Evolutionary conservation across 2,113 vertebrate species (phyloP), one percentile per base, ranked within the genome.

Genomic region (Columba janthina): DNA sequence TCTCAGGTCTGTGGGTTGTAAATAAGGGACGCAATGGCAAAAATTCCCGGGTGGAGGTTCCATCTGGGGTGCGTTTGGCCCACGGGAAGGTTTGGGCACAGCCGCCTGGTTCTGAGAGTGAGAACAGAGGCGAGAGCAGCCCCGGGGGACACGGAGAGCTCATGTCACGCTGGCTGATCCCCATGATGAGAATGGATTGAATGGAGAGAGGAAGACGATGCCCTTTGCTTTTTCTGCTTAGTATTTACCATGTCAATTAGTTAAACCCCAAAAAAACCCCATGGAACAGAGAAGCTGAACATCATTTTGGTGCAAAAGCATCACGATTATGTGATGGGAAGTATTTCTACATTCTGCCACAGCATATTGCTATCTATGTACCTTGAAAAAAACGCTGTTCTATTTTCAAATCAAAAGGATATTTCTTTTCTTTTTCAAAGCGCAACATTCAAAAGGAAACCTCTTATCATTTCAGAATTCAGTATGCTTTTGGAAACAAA

Each of bases 161-260:
- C 83, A 89, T 97, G 94, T 94, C 91, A 92, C 90, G 89, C 91
- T 89, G 91, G 73, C 94, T 95, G 93, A 96, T 96, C 95, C 89
- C 81, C 42, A 78, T 94, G 80, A 96, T 89, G 94, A 95, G 94
- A 96, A 95, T 94, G 89, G 89, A 97, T 96, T 97, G 96, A 96
- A 96, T 91, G 91, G 92, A 93, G 93, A 92, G 90, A 96, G 94
- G 96, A 96, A 97, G 94, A 60, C 58, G 89, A 92, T 96, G 91
- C 94, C 95, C 85, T 95, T 96, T 95, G 92, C 91, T 95, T 96
- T 91, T 88, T 90, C 94, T 95, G 95, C 83, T 93, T 81, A 65
- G 61, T 92, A 72, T 96, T 96, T 94, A 60, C 95, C 91, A 16
- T 60, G 66, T 92, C 79, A 89, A 84, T 97, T 93, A 88, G 85